These are phyloP conservation scores for Ptilodon capucinus DNA, from an alignment of 2,888 invertebrate species.

Conservation along the genomic window DNA sequence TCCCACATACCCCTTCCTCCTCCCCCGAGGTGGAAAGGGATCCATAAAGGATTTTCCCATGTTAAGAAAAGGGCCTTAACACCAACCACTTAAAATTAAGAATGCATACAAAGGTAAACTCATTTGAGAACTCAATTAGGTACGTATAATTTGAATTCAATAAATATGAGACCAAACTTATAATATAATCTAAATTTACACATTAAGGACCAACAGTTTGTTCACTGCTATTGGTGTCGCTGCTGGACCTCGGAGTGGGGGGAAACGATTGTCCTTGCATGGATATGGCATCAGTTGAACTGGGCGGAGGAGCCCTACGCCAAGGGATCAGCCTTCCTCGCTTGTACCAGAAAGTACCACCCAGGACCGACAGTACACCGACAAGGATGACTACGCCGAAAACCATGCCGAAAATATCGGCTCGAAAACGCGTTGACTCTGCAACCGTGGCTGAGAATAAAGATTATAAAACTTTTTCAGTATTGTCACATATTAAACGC, in stretches of 20 bases:
- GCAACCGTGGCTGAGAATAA: neutral
- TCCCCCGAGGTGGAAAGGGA: too few species aligned
- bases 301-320: constrained; percentile 1
- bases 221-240: constrained; percentile 11
- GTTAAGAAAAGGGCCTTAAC: too few species aligned
- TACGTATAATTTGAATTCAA: neutral
- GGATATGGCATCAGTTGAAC: constrained; percentile 5
- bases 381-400: constrained; percentile 41
- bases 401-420: constrained; percentile 56
- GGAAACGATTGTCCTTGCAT: neutral
- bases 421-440: constrained; percentile 31
- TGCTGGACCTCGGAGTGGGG: constrained; percentile 5
- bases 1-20: too few species aligned
- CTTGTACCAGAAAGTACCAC: constrained; percentile 44
- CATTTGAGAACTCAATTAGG: too few species aligned
- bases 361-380: constrained; percentile 40
- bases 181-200: neutral
- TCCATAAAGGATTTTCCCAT: too few species aligned
- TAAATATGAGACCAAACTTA: neutral
- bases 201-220: neutral
- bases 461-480: too few species aligned
- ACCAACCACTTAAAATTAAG: too few species aligned
- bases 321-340: constrained; percentile 26
- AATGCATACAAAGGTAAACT: too few species aligned
- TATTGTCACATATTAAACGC: too few species aligned